These are phyloP conservation scores for Chelidonichthys spinosus DNA, from an alignment of 2,797 vertebrate species.

Conservation along the genomic window DNA sequence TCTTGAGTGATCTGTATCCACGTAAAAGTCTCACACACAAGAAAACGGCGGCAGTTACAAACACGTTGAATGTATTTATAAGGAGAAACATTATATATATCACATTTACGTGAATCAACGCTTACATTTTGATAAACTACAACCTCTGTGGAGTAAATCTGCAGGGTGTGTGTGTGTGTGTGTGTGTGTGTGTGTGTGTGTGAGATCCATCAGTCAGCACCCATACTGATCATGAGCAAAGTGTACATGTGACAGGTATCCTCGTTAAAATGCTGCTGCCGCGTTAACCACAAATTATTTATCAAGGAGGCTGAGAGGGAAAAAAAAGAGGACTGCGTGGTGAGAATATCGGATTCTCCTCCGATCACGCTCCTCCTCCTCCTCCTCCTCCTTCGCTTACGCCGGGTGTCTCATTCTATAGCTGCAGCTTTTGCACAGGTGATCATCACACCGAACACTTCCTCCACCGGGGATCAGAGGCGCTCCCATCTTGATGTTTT, in stretches of 20 bases:
- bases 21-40: too few relatives aligned
- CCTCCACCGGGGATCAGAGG: slow-evolving; percentile 34
- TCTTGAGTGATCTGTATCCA: slow-evolving; percentile 7
- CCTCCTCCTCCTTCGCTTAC: slow-evolving; percentile 35
- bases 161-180: slow-evolving; percentile 15
- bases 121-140: background rate
- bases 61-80: slow-evolving; percentile 5
- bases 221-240: slow-evolving; percentile 41
- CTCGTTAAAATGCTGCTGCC: slow-evolving; percentile 77
- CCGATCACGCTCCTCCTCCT: slow-evolving; percentile 31
- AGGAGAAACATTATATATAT: background rate
- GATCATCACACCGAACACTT: slow-evolving; percentile 50
- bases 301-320: slow-evolving; percentile 68
- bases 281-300: slow-evolving; percentile 82
- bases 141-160: slow-evolving; percentile 10
- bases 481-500: slow-evolving; percentile 27
- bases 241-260: slow-evolving; percentile 71
- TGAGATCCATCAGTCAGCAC: slow-evolving; percentile 40
- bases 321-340: slow-evolving; percentile 61
- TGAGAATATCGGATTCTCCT: slow-evolving; percentile 79
- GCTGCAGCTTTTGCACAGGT: slow-evolving; percentile 48
- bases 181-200: slow-evolving; percentile 12
- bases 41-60: slow-evolving; percentile 8
- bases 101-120: slow-evolving; percentile 2
- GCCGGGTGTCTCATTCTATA: slow-evolving; percentile 54